Evolutionary conservation across 2,888 invertebrate genomes (phyloP).

Genomic region (Drosophila diplacantha): DNA sequence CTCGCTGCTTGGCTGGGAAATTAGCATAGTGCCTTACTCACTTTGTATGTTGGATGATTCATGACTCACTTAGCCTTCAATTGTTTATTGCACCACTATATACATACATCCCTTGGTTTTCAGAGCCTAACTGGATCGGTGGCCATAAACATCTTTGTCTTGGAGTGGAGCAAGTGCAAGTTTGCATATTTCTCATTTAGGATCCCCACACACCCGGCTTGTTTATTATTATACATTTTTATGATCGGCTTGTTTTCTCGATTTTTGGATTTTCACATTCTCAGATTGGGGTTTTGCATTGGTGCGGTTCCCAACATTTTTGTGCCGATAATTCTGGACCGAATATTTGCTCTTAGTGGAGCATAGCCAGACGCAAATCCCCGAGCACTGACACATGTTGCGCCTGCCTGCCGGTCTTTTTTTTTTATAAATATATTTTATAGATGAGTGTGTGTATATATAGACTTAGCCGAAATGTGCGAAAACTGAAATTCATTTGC

Average conservation of each 20-base stretch:
- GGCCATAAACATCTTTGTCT: conserved; percentile 12
- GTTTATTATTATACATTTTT: conserved; percentile 53
- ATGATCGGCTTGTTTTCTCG: conserved; percentile 37
- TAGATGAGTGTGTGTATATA: background rate
- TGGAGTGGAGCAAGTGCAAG: conserved; percentile 59
- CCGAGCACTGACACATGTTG: conserved; percentile 22
- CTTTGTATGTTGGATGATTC: conserved; percentile 40
- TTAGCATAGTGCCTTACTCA: conserved; percentile 55
- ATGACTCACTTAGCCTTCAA: conserved; percentile 49
- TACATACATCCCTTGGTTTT: background rate
- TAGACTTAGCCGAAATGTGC: conserved; percentile 50
- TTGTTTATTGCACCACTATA: conserved; percentile 4
- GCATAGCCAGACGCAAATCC: conserved; percentile 42
- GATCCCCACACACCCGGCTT: conserved; percentile 41
- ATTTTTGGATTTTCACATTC: conserved; percentile 22
- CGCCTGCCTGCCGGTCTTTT: conserved; percentile 18
- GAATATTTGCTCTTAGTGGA: conserved; percentile 39
- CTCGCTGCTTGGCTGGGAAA: background rate
- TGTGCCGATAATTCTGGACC: conserved; percentile 49
- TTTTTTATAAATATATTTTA: background rate
- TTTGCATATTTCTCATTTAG: conserved; percentile 56
- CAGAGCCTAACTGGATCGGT: conserved; percentile 7
- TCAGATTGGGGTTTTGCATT: conserved; percentile 10
- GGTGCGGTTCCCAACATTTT: conserved; percentile 16
- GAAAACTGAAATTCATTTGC: conserved; percentile 50